Base-by-base conservation (phyloP, 1,140 invertebrate species). In the Pogonomyrmex barbatus region DNA sequence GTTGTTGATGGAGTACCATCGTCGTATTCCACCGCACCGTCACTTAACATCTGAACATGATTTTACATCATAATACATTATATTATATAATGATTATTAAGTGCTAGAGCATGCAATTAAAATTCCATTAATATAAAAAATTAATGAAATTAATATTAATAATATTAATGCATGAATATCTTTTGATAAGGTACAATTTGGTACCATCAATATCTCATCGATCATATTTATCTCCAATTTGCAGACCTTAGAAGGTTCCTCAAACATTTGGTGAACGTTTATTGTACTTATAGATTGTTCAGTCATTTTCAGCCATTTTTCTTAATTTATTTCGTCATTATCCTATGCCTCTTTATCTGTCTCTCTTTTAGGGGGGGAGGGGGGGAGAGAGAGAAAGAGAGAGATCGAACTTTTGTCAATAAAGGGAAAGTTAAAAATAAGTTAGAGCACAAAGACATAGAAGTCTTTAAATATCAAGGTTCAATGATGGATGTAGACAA, bases 1-100 rank as follows among this genome's bases (percentile, higher is more conserved):
- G 97, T 96, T 81, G 98, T 98, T 12, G 99, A 97, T 67, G 98
- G 97, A 63, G 99, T 99, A 79, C 97, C 98, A 94, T 98, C 98
- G 56, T 95, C 94, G 93, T 97, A 98, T 90, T 98, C 98, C 65
- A 98, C 96, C 12, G 96, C 95, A 93, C 97, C 97, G 88, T 97
- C 96, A 91, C 96, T 96, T 96, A 93, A 5, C 75, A 89, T 86
- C 92, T 92, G 42, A 36, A 42, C 2, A 36, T 8, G 24, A 78
- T 54, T 85, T 17, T 63, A 75, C 42, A 14, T 75, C 17, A 36
- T 50, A 50, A 67, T 42, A 67, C 4, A 2, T 67, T 12, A 2
- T 24, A 24, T 24, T 24, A 24, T 24, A 24, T 60, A 45, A 45
- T 2, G 9, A 30, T 5, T 60, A 17, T 45, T 14, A 58, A 76